Evolutionary conservation across 2,888 invertebrate species (phyloP), one percentile per base, ranked within the genome.

Genomic region (Xestia xanthographa): DNA sequence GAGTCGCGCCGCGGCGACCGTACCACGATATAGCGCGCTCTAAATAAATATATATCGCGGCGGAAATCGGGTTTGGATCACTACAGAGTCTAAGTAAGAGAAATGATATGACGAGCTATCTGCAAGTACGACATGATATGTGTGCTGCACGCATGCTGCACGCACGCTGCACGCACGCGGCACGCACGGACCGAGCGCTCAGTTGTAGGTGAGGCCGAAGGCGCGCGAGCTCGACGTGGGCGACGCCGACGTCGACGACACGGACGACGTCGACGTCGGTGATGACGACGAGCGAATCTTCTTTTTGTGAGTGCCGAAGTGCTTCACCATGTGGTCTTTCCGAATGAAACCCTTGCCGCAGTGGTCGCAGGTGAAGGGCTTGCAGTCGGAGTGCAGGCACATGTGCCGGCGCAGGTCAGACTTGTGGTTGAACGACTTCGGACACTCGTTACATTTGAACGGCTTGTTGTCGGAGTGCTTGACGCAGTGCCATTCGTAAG

Each of bases 311-410:
- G 98, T 98, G 88, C 98, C 98, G 87, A 97, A 97, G 93, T 98
- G 98, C 93, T 99, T 98, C 86, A 98, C 97, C 98, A 99, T 98
- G 94, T 99, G 99, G 95, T 99, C 99, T 94, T 98, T 98, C 86
- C 99, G 97, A 89, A 98, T 98, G 94, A 99, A 99, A 70, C 98
- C 98, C 94, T 99, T 99, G 80, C 98, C 97, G 94, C 99, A 99
- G 82, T 97, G 97, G 87, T 97, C 97, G 94, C 99, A 99, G 83
- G 97, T 97, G 93, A 98, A 98, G 62, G 98, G 98, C 93, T 98
- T 98, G 90, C 98, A 97, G 68, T 98, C 98, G n/a, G 98, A 98
- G 93, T 99, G 99, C 87, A 98, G 97, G 93, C 98, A 98, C 97
- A 98, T 97, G 95, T 99, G 99, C 84, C 99, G 97, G 81, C 98